Evolutionary conservation across 2,113 vertebrate species (phyloP).

Genomic region (Mus musculus): DNA sequence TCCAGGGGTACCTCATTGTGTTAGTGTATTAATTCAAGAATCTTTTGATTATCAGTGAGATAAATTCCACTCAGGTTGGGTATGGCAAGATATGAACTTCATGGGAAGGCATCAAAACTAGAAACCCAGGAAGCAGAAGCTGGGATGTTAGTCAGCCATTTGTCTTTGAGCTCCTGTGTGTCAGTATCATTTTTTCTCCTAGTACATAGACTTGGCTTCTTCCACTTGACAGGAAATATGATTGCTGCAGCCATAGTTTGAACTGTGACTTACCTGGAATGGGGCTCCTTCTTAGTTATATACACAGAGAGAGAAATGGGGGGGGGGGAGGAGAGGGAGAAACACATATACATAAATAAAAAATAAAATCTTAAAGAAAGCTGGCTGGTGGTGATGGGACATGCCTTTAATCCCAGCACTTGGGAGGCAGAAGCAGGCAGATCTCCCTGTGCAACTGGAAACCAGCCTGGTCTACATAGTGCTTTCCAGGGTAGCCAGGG

Average conservation of each 20-base stretch:
- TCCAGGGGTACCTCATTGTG: neutral
- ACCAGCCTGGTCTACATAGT: neutral
- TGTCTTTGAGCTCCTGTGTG: conserved; percentile 9
- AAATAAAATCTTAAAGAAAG: neutral
- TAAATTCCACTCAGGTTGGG: conserved; percentile 9
- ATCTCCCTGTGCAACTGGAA: neutral
- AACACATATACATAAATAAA: neutral
- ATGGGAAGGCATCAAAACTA: neutral
- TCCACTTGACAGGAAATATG: neutral
- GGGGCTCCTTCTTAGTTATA: neutral
- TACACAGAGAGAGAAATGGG: too few species aligned
- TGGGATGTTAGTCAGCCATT: neutral
- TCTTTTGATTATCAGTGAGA: neutral
- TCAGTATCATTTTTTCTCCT: neutral
- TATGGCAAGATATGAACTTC: conserved; percentile 1
- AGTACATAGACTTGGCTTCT: neutral
- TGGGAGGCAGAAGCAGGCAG: neutral
- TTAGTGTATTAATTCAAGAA: neutral
- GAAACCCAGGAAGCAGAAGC: neutral
- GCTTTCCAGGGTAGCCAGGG: neutral
- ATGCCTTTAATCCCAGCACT: neutral
- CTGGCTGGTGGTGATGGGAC: neutral
- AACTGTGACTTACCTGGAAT: neutral
- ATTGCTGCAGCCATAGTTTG: neutral
- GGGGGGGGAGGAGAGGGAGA: too few species aligned